Evolutionary conservation across 2,888 invertebrate genomes (phyloP), one percentile per base, ranked within the genome.

Genomic region (Tortricodes alternella): DNA sequence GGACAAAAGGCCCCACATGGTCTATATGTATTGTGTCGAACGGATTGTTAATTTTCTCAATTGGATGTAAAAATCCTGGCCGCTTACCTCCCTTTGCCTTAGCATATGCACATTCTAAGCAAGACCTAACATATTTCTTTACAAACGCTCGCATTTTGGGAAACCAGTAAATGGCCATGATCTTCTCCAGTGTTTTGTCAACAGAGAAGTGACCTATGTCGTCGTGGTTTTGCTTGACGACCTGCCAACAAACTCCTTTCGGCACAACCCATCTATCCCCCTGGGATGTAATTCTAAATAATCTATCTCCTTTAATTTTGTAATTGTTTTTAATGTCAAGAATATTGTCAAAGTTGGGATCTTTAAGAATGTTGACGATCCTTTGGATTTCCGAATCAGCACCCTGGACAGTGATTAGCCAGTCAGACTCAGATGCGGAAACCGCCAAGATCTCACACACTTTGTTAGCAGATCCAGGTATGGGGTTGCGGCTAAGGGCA

Each of bases 401-500:
- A 34, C 34, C 9, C 15, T 34, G 34, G 9, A 34, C 34, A 4
- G 34, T 34, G 15, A 13, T 15, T 34, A 34, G 1, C 34, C 34
- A 34, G 6, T 15, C 34, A 34, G 34, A 15, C 13, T 13, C 34
- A 34, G 34, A 34, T 34, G 4, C 16, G 9, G 15, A 15, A 9
- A 27, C 27, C 27, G 27, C 27, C 34, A 34, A 4, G 6, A 34
- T 8, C 3, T 34, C 16, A 34, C 34, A 13, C 4, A 15, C 15
- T 6, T 13, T 3, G 3, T 15, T 6, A 2, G 34, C 6, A 2
- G 34, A 34, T 34, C 13, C 15, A 15, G 13, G 29, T n/a, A 60
- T 9, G 3, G 73, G 70, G 34, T 67, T 61, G 8, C 74, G 53
- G 57, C 78, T 78, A 4, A 78, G 35, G 0, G 72, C 73, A 52